Evolutionary conservation across 2,888 invertebrate species (phyloP).

Genomic region (Bombylius major): DNA sequence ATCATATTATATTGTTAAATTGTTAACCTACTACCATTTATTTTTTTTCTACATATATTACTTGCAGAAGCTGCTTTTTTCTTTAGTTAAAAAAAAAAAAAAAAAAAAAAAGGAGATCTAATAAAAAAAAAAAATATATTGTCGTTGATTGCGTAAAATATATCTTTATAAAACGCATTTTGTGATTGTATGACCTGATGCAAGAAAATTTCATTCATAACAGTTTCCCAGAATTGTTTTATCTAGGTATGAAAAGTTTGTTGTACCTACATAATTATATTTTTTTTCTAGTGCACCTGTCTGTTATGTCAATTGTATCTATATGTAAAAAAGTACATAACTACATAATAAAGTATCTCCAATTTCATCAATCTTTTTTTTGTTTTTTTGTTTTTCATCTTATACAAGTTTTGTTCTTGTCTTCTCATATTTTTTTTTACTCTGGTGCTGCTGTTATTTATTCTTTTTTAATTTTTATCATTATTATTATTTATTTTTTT

Average conservation of each 20-base stretch:
- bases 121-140: too few relatives aligned
- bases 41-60: too few relatives aligned
- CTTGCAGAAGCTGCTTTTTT: too few relatives aligned
- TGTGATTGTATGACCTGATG: not conserved
- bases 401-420: not conserved
- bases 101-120: too few relatives aligned
- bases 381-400: not conserved
- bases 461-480: not conserved
- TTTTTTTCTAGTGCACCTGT: not conserved
- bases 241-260: not conserved
- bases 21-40: too few relatives aligned
- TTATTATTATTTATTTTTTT: not conserved
- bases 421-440: not conserved
- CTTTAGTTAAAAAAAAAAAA: too few relatives aligned
- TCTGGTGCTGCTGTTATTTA: not conserved
- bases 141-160: not conserved
- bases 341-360: not conserved
- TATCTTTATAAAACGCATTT: not conserved
- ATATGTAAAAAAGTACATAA: too few relatives aligned
- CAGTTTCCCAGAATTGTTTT: slow-evolving; percentile 2
- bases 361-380: not conserved
- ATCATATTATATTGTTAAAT: too few relatives aligned
- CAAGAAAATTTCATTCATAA: not conserved
- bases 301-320: not conserved
- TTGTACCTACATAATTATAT: too few relatives aligned